A percentile compares a stretch with the other conserved stretches of the same genome.
Conservation (phyloP, 2,113 vertebrate genomes). For the Poeciliopsis retropinna region DNA sequence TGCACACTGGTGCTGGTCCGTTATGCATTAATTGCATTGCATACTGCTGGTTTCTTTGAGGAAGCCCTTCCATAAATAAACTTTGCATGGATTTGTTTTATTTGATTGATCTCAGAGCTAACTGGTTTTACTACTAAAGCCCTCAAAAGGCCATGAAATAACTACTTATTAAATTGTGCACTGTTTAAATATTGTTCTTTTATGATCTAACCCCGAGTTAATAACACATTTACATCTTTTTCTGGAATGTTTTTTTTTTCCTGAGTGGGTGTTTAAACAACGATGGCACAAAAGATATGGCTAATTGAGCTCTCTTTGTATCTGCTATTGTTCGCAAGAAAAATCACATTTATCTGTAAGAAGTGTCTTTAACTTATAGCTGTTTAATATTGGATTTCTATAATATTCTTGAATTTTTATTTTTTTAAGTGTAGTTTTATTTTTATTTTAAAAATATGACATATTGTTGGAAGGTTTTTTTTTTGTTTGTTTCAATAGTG, state of each 20-base stretch:
- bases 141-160: neutral
- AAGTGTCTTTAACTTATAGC: too few relatives aligned
- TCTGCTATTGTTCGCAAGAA: neutral
- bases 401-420: too few relatives aligned
- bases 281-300: neutral
- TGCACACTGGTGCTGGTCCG: neutral
- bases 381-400: too few relatives aligned
- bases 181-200: neutral
- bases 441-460: too few relatives aligned
- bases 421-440: too few relatives aligned
- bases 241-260: neutral
- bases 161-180: neutral
- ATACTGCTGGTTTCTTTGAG: neutral
- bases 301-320: neutral
- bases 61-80: neutral
- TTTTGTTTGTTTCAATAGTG: too few relatives aligned
- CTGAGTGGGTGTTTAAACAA: neutral
- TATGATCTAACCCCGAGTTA: neutral
- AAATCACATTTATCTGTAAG: too few relatives aligned
- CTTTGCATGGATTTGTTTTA: neutral
- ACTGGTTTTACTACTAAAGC: neutral
- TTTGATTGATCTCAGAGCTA: neutral
- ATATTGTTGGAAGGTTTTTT: too few relatives aligned
- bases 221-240: neutral
- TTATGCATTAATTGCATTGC: slow-evolving; percentile 1